phyloP scores from a whole-genome alignment of 2,888 invertebrate genomes.

The Gandaritis pyraliata region DNA sequence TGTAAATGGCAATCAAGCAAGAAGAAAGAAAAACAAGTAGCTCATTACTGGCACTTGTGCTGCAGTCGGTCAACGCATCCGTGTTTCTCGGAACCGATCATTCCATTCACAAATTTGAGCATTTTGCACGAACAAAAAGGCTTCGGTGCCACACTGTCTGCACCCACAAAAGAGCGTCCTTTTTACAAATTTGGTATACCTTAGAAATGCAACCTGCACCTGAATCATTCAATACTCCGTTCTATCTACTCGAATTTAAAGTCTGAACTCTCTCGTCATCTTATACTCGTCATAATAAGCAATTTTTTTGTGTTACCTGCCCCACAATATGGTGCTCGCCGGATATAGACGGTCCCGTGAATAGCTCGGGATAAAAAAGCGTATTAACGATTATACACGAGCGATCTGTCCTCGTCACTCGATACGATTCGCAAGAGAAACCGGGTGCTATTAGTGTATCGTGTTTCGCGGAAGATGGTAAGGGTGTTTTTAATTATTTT shows the following conservation, averaged over 20 bases:
- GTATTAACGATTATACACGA: constrained; percentile 81
- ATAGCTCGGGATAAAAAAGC: constrained; percentile 70
- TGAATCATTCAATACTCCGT: constrained; percentile 51
- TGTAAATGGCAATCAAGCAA: constrained; percentile 43
- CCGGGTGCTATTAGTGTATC: constrained; percentile 74
- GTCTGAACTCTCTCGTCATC: constrained; percentile 49
- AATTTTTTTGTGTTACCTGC: constrained; percentile 66
- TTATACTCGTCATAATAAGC: constrained; percentile 63
- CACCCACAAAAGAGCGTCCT: constrained; percentile 73
- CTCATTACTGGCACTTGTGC: constrained; percentile 40
- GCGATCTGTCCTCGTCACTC: constrained; percentile 77
- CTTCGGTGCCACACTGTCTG: constrained; percentile 81
- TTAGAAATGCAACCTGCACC: constrained; percentile 70
- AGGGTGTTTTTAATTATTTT: background rate
- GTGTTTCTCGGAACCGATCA: constrained; percentile 69
- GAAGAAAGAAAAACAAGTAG: no score
- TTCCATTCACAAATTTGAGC: constrained; percentile 60
- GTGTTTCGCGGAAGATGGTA: constrained; percentile 64
- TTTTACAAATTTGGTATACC: constrained; percentile 72
- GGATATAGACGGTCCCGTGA: constrained; percentile 74
- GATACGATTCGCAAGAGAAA: constrained; percentile 69
- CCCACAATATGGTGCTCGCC: constrained; percentile 75
- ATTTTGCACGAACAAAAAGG: constrained; percentile 74
- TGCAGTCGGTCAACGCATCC: constrained; percentile 47
- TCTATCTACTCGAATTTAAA: constrained; percentile 49